These are phyloP conservation scores for Tragelaphus strepsiceros DNA, from an alignment of 2,113 vertebrate species.

Conservation along the genomic window DNA sequence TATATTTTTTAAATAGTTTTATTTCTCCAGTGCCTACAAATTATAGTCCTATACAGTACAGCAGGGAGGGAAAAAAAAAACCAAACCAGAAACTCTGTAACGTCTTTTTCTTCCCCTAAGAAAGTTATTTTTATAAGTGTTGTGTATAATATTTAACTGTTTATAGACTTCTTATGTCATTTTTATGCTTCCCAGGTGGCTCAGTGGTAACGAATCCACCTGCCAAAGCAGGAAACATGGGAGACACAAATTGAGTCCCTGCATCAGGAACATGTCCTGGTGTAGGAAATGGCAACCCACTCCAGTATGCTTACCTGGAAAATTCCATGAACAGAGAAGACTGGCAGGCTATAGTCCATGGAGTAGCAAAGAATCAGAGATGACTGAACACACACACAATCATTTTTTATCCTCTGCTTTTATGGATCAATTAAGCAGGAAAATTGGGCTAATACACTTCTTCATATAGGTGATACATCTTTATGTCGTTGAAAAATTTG, in stretches of 20 bases:
- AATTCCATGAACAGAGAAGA: not conserved
- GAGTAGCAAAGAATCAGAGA: not conserved
- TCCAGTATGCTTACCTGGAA: not conserved
- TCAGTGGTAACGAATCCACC: not conserved
- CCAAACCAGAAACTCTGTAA: not conserved
- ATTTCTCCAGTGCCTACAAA: conserved; percentile 24
- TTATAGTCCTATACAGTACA: not conserved
- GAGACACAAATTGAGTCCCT: not conserved
- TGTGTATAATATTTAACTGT: not conserved
- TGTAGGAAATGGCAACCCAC: not conserved
- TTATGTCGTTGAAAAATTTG: not conserved
- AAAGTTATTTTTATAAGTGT: conserved; percentile 3
- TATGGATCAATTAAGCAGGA: not conserved
- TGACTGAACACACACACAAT: not conserved
- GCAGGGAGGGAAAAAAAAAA: not conserved
- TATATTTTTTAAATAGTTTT: conserved; percentile 34
- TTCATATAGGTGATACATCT: not conserved
- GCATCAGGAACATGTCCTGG: not conserved
- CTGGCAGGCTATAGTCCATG: not conserved
- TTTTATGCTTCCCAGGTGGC: not conserved
- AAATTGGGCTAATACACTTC: not conserved
- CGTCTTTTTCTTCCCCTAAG: not conserved
- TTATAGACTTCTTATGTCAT: not conserved
- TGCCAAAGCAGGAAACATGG: not conserved
- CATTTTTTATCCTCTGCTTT: not conserved